Evolutionary conservation across 2,113 vertebrate genomes (phyloP).

Genomic region (Sander lucioperca): DNA sequence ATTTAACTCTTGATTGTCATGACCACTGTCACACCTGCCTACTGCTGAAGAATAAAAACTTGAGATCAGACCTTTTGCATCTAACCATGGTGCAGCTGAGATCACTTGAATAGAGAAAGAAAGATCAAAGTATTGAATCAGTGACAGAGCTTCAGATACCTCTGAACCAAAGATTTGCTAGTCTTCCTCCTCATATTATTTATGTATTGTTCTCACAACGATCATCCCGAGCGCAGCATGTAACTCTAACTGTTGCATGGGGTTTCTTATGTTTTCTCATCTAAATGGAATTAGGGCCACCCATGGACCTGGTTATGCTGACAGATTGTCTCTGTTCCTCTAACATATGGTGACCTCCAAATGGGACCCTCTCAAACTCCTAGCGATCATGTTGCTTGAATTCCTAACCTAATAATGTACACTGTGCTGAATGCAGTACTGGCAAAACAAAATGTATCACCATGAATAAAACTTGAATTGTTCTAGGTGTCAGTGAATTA

Average conservation of each 20-base stretch:
- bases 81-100: neutral
- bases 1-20: neutral
- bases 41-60: conserved; percentile 8
- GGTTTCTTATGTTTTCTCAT: conserved; percentile 50
- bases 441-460: conserved; percentile 12
- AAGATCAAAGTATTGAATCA: conserved; percentile 19
- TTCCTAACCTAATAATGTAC: conserved; percentile 49
- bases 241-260: conserved; percentile 27
- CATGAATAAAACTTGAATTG: neutral
- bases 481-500: neutral
- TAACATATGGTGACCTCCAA: conserved; percentile 77
- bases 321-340: conserved; percentile 70
- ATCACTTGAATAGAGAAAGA: conserved; percentile 1
- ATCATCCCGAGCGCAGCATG: conserved; percentile 3
- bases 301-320: conserved; percentile 58
- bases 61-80: conserved; percentile 1
- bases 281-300: conserved; percentile 68
- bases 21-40: neutral
- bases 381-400: conserved; percentile 56
- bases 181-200: neutral
- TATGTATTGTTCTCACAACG: conserved; percentile 13
- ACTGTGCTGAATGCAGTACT: conserved; percentile 23
- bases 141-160: conserved; percentile 1
- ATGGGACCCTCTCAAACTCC: conserved; percentile 50
- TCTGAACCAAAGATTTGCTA: neutral